A percentile compares a stretch with the other conserved stretches of the same genome.
Evolutionary conservation across 2,113 vertebrate species (phyloP).

Genomic region (Cephalophus harveyi): DNA sequence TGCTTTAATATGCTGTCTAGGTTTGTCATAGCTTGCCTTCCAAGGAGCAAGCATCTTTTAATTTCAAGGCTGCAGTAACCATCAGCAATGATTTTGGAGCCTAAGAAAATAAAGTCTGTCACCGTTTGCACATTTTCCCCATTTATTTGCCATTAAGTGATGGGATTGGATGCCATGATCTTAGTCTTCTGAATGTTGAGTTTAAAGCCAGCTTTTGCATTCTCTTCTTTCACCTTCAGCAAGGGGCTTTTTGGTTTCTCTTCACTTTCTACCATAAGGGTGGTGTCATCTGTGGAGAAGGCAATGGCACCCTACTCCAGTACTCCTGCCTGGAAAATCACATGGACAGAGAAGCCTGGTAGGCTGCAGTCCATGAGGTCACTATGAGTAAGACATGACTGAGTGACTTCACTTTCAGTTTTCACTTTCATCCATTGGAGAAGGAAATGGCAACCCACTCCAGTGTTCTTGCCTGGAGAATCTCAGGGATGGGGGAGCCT

Average conservation of each 20-base stretch:
- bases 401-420: background rate
- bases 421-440: background rate
- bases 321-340: background rate
- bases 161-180: background rate
- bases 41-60: background rate
- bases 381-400: background rate
- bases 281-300: background rate
- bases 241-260: background rate
- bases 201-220: background rate
- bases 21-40: background rate
- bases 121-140: background rate
- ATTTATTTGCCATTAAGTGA: background rate
- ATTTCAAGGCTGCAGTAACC: background rate
- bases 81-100: background rate
- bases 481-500: background rate
- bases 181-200: background rate
- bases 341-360: rapidly evolving
- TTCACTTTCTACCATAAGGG: background rate
- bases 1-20: background rate
- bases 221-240: background rate
- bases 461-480: background rate
- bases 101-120: background rate
- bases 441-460: background rate
- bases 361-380: background rate
- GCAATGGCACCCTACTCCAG: background rate